Conservation (phyloP, 2,797 vertebrate genomes). For the Scomberomorus guttatus region DNA sequence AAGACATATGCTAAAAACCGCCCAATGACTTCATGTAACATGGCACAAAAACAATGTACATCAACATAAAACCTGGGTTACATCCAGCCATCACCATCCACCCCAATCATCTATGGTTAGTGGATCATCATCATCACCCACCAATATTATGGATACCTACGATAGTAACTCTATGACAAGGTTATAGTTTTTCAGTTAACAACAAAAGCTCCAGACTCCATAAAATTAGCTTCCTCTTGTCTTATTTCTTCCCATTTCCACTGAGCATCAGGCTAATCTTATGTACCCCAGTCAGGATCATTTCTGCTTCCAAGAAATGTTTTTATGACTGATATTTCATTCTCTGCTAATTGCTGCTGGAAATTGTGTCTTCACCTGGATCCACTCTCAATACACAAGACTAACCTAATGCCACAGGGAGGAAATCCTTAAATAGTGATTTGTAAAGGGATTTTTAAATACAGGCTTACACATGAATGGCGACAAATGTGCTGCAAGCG, state of each 20-base stretch:
- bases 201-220: not conserved
- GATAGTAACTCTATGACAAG: not conserved
- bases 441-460: not conserved
- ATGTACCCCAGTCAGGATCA: not conserved
- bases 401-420: not conserved
- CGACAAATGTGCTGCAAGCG: not conserved
- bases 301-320: conserved; percentile 1
- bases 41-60: too few species aligned
- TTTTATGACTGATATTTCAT: conserved; percentile 23
- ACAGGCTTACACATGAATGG: not conserved
- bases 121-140: too few species aligned
- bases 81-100: not conserved
- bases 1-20: too few species aligned
- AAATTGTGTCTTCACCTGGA: conserved; percentile 11
- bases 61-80: too few species aligned
- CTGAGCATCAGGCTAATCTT: conserved; percentile 18
- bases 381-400: not conserved
- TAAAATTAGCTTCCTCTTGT: not conserved
- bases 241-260: not conserved
- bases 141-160: too few species aligned
- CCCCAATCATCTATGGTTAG: too few species aligned
- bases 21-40: too few species aligned
- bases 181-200: not conserved
- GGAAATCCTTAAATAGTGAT: not conserved
- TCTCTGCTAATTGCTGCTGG: not conserved